Evolutionary conservation across 2,888 invertebrate genomes (phyloP).

Genomic region (Hetaerina titia): DNA sequence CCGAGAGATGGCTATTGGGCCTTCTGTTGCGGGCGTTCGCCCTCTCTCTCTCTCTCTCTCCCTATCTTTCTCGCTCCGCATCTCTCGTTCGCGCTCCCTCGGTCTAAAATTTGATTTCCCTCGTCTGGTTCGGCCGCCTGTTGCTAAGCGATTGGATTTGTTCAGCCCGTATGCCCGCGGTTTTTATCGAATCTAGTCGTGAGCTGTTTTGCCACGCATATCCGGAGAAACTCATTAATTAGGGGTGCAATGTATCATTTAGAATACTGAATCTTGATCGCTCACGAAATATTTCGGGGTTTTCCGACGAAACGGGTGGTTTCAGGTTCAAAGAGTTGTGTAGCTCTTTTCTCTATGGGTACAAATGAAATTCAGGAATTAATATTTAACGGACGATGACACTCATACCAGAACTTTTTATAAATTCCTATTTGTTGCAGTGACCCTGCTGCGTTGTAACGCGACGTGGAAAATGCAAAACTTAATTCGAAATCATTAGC

Average conservation of each 20-base stretch:
- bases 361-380: too few relatives aligned
- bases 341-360: too few relatives aligned
- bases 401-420: too few relatives aligned
- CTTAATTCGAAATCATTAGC: too few relatives aligned
- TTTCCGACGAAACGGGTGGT: not conserved
- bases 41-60: not conserved
- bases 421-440: too few relatives aligned
- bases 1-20: constrained; percentile 63
- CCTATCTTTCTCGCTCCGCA: not conserved
- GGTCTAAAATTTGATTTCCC: constrained; percentile 61
- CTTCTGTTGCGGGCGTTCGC: constrained; percentile 20
- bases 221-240: constrained; percentile 12
- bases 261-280: not conserved
- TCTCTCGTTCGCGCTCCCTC: not conserved
- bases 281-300: not conserved
- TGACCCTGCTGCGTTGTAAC: too few relatives aligned
- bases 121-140: constrained; percentile 46
- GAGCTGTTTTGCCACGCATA: not conserved
- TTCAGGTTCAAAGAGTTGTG: not conserved
- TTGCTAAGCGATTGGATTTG: constrained; percentile 54
- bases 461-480: too few relatives aligned
- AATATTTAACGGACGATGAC: too few relatives aligned
- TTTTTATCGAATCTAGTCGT: constrained; percentile 1
- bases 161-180: not conserved
- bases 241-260: not conserved